Evolutionary conservation across 2,888 invertebrate genomes (phyloP), one percentile per base, ranked within the genome.

Genomic region (Smittia aterrima): DNA sequence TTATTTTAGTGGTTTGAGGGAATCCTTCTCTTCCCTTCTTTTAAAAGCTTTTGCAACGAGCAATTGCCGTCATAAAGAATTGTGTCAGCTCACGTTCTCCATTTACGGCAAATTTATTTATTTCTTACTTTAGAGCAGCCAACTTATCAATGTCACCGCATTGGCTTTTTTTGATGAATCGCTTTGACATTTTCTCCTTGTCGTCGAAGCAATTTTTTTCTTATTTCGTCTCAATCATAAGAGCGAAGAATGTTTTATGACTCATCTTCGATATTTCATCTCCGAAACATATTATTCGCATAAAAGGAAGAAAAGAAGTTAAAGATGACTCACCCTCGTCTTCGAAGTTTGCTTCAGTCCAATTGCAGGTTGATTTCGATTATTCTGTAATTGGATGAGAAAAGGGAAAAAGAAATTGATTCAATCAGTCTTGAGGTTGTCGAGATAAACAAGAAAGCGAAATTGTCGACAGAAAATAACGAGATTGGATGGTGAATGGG

Each of bases 271-370:
- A 20, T 66, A 3, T 20, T 24, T 18, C 20, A 22, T 62, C 18
- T 13, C 3, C 6, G 13, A 25, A n/a, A 27, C 3, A 66, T 25
- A 27, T 32, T 62, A 11, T 22, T 20, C 16, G 18, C 22, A 18
- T 58, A n/a, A n/a, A n/a, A n/a, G 53, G 18, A 58, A 18, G 11
- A 1, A 18, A 7, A 18, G 22, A 58, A 6, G 16, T 47, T 47
- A 3, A 2, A 47, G 16, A 16, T n/a, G 11, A 86, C 88, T 88
- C 81, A 89, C 89, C 86, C 89, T 84, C 75, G 87, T 83, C 82
- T 89, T 89, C 73, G 88, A 87, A 66, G 88, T 87, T 80, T 89
- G 88, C 79, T 89, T 89, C 75, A 89, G 79, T 75, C 89, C 89
- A 76, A 89, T 88, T 67, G 89, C 88, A 53, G 88, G 89, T 78